phyloP scores from a whole-genome alignment of 2,113 vertebrate genomes.

The Nanorana parkeri region DNA sequence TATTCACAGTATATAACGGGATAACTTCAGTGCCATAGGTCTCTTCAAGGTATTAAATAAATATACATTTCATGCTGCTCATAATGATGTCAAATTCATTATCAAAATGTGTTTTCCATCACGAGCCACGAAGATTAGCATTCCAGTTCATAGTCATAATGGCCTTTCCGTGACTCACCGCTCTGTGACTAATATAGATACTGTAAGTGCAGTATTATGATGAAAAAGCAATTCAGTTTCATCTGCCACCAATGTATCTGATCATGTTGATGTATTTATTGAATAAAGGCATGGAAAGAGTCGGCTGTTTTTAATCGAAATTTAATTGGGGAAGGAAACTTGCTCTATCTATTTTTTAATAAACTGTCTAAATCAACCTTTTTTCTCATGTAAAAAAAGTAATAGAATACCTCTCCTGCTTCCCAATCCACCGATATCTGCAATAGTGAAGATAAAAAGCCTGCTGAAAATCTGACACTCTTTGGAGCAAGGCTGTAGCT shows the following conservation, averaged over 20 bases:
- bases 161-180: conserved; percentile 46
- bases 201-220: conserved; percentile 12
- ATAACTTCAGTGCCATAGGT: conserved; percentile 28
- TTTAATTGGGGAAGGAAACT: not conserved
- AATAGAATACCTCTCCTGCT: no score
- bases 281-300: not conserved
- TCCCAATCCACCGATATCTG: no score
- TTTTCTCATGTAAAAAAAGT: no score
- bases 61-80: conserved; percentile 4
- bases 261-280: conserved; percentile 41
- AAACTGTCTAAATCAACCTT: not conserved
- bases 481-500: no score
- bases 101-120: conserved; percentile 46
- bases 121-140: conserved; percentile 13
- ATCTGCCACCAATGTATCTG: conserved; percentile 15
- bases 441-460: no score
- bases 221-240: conserved; percentile 32
- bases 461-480: no score
- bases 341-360: not conserved
- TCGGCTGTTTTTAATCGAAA: conserved; percentile 15
- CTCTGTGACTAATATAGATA: conserved; percentile 41
- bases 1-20: not conserved
- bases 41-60: conserved; percentile 14
- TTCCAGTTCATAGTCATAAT: conserved; percentile 40
- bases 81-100: conserved; percentile 42